Percentiles rank a stretch among this genome's conserved stretches.
Evolutionary conservation across 2,113 vertebrate species (phyloP).

Genomic region (Cololabis saira): DNA sequence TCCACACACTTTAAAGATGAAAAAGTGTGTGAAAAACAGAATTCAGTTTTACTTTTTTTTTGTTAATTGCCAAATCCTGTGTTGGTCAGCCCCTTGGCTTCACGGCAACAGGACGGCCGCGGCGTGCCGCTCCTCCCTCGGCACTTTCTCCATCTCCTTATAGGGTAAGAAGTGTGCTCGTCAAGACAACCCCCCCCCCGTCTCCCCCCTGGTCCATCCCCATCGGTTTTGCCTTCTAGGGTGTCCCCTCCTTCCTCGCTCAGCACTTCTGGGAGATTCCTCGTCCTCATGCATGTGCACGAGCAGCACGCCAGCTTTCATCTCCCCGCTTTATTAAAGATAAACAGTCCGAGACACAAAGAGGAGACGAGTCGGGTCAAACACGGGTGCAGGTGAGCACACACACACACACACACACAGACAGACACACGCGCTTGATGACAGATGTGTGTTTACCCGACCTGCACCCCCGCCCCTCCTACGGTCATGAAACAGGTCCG

Average conservation of each 20-base stretch:
- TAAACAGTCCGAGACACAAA: conserved; percentile 57
- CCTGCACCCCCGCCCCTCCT: conserved; percentile 23
- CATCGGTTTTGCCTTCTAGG: conserved; percentile 61
- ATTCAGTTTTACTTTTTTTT: too few species aligned
- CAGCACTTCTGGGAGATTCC: conserved; percentile 35
- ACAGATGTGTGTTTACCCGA: conserved; percentile 44
- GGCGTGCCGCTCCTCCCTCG: conserved; percentile 50
- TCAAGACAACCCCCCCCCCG: conserved; percentile 61
- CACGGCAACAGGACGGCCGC: conserved; percentile 66
- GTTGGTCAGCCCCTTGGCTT: too few species aligned
- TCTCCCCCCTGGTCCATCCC: conserved; percentile 34
- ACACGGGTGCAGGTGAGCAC: conserved; percentile 72
- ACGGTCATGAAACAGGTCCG: conserved; percentile 48
- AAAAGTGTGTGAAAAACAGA: too few species aligned
- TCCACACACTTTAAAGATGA: too few species aligned
- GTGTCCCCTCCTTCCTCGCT: conserved; percentile 43
- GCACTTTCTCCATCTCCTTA: conserved; percentile 66
- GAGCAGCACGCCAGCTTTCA: conserved; percentile 34
- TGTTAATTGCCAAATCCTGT: too few species aligned
- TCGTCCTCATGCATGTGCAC: conserved; percentile 42
- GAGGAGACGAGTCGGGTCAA: conserved; percentile 49
- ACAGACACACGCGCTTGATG: too few species aligned
- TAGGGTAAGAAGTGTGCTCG: conserved; percentile 68
- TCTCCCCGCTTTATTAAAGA: conserved; percentile 53
- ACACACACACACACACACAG: conserved; percentile 55